Conservation (phyloP, 2,888 invertebrate species). For the Lordiphosa fenestrarum region DNA sequence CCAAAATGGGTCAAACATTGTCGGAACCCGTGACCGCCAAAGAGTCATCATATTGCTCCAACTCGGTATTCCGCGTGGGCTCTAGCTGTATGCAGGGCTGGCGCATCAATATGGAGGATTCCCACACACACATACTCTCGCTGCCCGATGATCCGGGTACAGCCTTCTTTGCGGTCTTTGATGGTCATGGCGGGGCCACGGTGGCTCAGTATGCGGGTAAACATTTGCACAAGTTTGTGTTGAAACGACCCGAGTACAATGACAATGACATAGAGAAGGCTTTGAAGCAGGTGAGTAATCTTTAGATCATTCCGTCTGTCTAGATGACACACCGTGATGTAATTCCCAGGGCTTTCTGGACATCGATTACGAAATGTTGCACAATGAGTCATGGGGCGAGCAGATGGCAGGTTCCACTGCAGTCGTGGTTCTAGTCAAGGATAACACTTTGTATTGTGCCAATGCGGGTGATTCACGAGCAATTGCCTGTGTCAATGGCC, state of each 20-base stretch:
- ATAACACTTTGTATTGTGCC: constrained; percentile 93
- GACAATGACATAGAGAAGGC: constrained; percentile 89
- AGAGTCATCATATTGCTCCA: constrained; percentile 90
- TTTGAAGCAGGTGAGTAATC: constrained; percentile 85
- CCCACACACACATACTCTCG: constrained; percentile 96
- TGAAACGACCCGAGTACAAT: constrained; percentile 90
- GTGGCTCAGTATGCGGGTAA: constrained; percentile 97
- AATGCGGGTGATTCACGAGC: constrained; percentile 99
- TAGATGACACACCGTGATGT: not conserved
- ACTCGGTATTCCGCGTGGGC: constrained; percentile 86
- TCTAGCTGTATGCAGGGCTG: constrained; percentile 99
- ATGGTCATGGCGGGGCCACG: constrained; percentile 86
- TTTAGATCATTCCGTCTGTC: not conserved
- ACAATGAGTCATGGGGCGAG: constrained; percentile 92
- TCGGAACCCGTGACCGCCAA: constrained; percentile 97
- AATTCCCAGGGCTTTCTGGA: constrained; percentile 90
- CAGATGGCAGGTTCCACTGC: constrained; percentile 98
- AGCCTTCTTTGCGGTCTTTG: constrained; percentile 98
- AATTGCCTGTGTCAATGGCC: constrained; percentile 92
- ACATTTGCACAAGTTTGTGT: constrained; percentile 95
- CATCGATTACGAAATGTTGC: constrained; percentile 95
- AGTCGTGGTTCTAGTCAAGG: constrained; percentile 91
- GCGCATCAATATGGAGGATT: constrained; percentile 99
- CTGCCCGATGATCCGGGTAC: constrained; percentile 95
- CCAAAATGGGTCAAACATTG: constrained; percentile 95